Percentiles rank a stretch among this genome's conserved stretches.
Conservation (phyloP, 2,888 invertebrate species). For the Calephelis perditalis region DNA sequence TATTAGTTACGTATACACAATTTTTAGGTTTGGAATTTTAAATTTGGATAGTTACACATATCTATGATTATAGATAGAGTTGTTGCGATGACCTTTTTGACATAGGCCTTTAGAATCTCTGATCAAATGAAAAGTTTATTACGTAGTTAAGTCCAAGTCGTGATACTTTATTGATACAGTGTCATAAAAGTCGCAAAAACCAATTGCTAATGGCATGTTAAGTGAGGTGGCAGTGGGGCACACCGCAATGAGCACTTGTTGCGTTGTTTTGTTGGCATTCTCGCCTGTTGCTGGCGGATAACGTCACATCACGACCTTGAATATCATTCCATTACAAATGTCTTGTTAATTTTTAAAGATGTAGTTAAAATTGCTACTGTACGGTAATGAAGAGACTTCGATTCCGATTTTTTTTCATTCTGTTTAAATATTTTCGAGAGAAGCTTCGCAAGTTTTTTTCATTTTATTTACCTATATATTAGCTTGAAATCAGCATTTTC, state of each 20-base stretch:
- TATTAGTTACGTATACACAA: not conserved
- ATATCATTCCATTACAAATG: constrained; percentile 43
- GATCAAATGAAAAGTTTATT: no score
- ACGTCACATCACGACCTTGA: constrained; percentile 59
- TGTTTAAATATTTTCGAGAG: no score
- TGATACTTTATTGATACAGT: not conserved
- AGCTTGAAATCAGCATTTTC: no score
- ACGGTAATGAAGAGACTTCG: not conserved
- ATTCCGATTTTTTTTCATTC: no score
- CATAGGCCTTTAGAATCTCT: no score
- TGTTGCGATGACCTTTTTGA: no score
- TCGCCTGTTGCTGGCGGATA: constrained; percentile 57
- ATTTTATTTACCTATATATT: no score
- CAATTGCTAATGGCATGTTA: constrained; percentile 53
- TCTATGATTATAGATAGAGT: no score
- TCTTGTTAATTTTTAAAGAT: constrained; percentile 15
- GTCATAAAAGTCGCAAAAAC: constrained; percentile 30
- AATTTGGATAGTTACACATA: no score
- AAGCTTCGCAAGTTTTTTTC: no score
- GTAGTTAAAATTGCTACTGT: not conserved
- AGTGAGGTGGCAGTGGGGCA: constrained; percentile 45
- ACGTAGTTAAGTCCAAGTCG: not conserved
- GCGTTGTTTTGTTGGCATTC: constrained; percentile 70
- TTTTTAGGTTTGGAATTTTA: not conserved
- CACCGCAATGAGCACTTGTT: constrained; percentile 56